These are phyloP conservation scores for Channallabes apus DNA, from an alignment of 2,797 vertebrate genomes.

Conservation along the genomic window DNA sequence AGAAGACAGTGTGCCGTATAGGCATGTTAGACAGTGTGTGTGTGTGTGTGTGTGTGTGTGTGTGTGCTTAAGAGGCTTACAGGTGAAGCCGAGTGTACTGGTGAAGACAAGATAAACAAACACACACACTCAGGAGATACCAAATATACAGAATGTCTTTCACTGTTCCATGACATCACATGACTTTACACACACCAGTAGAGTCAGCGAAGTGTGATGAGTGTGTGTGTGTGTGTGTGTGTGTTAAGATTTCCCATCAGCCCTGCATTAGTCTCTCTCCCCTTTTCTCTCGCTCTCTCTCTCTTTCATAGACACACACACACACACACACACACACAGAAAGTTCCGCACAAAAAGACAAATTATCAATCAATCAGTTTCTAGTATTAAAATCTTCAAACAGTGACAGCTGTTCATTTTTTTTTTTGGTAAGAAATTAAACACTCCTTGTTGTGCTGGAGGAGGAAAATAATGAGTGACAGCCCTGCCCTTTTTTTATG, in stretches of 20 bases:
- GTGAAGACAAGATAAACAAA: constrained; percentile 43
- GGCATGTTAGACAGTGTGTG: neutral
- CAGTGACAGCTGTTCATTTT: neutral
- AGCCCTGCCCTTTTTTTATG: too few relatives aligned
- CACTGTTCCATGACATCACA: neutral
- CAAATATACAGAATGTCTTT: constrained; percentile 18
- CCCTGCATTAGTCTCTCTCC: neutral
- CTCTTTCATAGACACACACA: too few relatives aligned
- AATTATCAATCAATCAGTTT: neutral
- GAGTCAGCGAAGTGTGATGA: neutral
- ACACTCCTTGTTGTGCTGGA: neutral
- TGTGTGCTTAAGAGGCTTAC: constrained; percentile 32
- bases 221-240: neutral
- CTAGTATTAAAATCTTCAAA: neutral
- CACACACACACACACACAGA: neutral
- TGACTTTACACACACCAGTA: constrained; percentile 34
- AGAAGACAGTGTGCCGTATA: neutral
- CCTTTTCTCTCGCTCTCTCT: too few relatives aligned
- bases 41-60: constrained; percentile 25
- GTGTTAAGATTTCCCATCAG: neutral
- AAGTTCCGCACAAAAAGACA: neutral
- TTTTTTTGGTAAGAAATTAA: neutral
- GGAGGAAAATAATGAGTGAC: neutral
- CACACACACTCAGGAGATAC: constrained; percentile 7
- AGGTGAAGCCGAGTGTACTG: constrained; percentile 48